A percentile compares a stretch with the other conserved stretches of the same genome.
Evolutionary conservation across 2,888 invertebrate genomes (phyloP).

Genomic region (Sicus ferrugineus): DNA sequence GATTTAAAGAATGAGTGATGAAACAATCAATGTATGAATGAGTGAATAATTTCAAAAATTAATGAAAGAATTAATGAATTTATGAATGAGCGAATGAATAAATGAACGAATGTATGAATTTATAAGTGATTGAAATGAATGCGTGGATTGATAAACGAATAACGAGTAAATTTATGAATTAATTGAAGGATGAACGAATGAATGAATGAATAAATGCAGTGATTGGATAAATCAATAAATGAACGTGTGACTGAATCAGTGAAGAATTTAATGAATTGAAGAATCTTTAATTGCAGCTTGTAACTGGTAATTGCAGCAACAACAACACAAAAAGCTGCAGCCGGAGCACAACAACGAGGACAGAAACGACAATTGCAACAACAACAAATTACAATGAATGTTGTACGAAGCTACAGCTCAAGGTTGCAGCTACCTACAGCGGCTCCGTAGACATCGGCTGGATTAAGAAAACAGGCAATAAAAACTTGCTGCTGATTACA

Average conservation of each 20-base stretch:
- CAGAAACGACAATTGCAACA: background rate
- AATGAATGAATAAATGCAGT: background rate
- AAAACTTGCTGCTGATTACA: background rate
- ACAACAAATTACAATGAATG: background rate
- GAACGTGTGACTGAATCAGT: background rate
- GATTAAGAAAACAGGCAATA: background rate
- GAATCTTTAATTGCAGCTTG: background rate
- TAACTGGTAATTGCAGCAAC: background rate
- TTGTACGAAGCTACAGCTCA: background rate
- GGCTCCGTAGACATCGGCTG: no score
- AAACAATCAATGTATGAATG: no score
- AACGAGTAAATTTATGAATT: no score
- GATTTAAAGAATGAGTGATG: no score
- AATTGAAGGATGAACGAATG: no score
- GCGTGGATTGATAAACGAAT: no score
- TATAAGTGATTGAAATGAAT: no score
- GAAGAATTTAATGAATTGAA: background rate
- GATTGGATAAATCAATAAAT: background rate
- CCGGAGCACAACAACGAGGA: background rate
- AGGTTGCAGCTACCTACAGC: background rate
- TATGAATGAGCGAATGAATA: no score
- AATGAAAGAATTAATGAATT: no score
- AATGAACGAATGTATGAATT: no score
- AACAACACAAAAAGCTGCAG: background rate
- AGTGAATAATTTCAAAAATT: no score